Conservation (phyloP, 2,797 vertebrate genomes). For the Ciconia nigra region DNA sequence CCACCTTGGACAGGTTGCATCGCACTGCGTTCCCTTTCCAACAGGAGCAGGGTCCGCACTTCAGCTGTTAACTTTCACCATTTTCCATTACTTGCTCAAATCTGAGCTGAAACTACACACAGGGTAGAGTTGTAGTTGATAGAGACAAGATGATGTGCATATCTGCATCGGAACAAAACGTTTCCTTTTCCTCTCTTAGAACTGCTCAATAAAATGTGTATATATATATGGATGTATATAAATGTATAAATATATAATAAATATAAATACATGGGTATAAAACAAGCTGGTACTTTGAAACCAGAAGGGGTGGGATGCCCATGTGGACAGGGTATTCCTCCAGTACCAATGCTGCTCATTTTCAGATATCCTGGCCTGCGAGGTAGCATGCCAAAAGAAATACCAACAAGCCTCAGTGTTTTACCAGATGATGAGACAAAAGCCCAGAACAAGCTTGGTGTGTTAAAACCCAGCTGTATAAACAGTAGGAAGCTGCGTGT, state of each 20-base stretch:
- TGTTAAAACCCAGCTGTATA: neutral
- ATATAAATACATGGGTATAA: neutral
- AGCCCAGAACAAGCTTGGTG: neutral
- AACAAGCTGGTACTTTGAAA: neutral
- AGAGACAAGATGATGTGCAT: neutral
- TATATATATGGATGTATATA: neutral
- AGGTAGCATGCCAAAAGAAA: neutral
- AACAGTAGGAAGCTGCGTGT: neutral
- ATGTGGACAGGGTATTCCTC: neutral
- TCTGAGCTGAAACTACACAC: neutral
- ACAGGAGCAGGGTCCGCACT: neutral
- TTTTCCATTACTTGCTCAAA: neutral
- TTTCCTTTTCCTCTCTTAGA: neutral
- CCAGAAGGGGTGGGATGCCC: neutral
- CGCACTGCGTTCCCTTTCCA: rapidly evolving
- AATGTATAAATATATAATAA: neutral
- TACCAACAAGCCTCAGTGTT: neutral
- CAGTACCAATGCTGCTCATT: neutral
- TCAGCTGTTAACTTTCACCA: neutral
- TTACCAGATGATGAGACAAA: conserved; percentile 14
- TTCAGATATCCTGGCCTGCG: rapidly evolving
- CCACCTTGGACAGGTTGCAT: neutral
- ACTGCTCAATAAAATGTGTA: neutral
- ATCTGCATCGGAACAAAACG: neutral
- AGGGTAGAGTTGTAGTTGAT: neutral